These are phyloP conservation scores for Brachyhypopomus gauderio DNA, from an alignment of 2,113 vertebrate genomes.

Conservation along the genomic window DNA sequence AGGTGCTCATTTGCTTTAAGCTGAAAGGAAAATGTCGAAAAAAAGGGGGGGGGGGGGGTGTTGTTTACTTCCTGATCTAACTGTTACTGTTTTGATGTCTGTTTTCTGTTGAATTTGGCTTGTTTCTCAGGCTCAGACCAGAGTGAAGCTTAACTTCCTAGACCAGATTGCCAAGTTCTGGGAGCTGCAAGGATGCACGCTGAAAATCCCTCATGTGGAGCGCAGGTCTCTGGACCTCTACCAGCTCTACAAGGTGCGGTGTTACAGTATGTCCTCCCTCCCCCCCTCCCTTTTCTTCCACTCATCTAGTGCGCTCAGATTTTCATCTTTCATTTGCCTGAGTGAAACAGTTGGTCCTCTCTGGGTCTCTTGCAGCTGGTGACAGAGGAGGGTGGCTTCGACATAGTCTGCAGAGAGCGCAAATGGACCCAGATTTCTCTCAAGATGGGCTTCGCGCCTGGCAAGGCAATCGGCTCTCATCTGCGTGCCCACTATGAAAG, in stretches of 20 bases:
- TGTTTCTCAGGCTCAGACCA: slow-evolving; percentile 87
- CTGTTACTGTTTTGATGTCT: background rate
- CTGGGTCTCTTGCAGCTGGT: slow-evolving; percentile 83
- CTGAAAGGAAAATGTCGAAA: background rate
- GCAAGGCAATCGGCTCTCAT: slow-evolving; percentile 95
- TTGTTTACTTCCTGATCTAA: background rate
- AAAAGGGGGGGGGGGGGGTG: background rate
- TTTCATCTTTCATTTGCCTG: background rate
- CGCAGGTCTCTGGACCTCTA: slow-evolving; percentile 96
- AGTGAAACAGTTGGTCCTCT: background rate
- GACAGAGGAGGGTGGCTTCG: slow-evolving; percentile 93
- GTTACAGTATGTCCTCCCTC: background rate
- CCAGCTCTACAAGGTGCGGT: slow-evolving; percentile 88
- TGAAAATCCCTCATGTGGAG: slow-evolving; percentile 97
- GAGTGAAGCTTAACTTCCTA: slow-evolving; percentile 96
- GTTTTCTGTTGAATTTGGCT: slow-evolving; percentile 9
- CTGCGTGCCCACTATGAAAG: slow-evolving; percentile 93
- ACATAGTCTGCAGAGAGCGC: slow-evolving; percentile 91
- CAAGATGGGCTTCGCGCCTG: slow-evolving; percentile 94
- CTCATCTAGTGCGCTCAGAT: background rate
- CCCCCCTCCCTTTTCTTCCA: background rate
- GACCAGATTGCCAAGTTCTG: slow-evolving; percentile 99
- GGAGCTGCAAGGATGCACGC: slow-evolving; percentile 94
- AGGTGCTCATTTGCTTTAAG: slow-evolving; percentile 2
- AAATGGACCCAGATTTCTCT: slow-evolving; percentile 96